phyloP scores from a whole-genome alignment of 2,113 vertebrate species.

The Seriola aureovittata region DNA sequence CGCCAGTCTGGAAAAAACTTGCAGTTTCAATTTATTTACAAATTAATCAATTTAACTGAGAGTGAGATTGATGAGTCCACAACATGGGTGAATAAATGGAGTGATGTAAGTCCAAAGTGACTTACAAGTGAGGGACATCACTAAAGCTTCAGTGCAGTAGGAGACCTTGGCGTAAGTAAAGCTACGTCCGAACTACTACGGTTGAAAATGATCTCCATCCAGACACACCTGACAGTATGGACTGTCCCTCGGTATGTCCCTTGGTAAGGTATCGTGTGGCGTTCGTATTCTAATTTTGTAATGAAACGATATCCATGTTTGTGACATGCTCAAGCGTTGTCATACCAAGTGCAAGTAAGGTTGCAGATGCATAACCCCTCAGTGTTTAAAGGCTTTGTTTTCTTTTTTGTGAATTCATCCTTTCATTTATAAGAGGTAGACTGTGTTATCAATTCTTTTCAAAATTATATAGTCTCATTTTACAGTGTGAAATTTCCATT shows the following conservation, averaged over 20 bases:
- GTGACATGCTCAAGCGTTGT: not conserved
- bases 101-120: too few relatives aligned
- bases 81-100: too few relatives aligned
- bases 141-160: too few relatives aligned
- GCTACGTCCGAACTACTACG: too few relatives aligned
- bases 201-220: too few relatives aligned
- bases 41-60: too few relatives aligned
- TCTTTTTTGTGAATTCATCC: not conserved
- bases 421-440: not conserved
- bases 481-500: not conserved
- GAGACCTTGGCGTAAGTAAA: too few relatives aligned
- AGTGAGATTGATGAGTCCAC: too few relatives aligned
- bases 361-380: not conserved
- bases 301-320: not conserved
- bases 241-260: not conserved
- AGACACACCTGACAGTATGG: too few relatives aligned
- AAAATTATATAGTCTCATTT: not conserved
- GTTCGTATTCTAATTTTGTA: not conserved
- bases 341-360: not conserved
- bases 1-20: too few relatives aligned
- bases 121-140: too few relatives aligned
- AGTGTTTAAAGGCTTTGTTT: not conserved
- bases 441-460: not conserved
- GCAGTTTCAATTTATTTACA: too few relatives aligned
- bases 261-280: not conserved